phyloP scores from a whole-genome alignment of 2,888 invertebrate genomes.

The Noctua comes region DNA sequence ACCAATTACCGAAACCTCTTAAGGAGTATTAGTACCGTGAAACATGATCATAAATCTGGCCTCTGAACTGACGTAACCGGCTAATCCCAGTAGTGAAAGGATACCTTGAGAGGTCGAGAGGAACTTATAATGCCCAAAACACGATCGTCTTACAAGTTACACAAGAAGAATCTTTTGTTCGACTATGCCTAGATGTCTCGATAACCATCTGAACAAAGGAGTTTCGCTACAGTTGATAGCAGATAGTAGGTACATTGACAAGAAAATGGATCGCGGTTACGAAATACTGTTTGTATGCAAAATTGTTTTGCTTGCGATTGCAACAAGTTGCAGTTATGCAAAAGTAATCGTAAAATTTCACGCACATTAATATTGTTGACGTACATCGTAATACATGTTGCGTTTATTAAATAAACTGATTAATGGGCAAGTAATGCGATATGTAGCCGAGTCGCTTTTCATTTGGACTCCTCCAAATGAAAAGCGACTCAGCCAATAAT shows the following conservation, averaged over 20 bases:
- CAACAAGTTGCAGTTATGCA: conserved; percentile 20
- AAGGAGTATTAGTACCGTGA: conserved; percentile 33
- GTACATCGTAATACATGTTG: not conserved
- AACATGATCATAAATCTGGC: conserved; percentile 58
- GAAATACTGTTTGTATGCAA: conserved; percentile 55
- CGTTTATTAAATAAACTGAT: conserved; percentile 28
- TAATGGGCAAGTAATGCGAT: conserved; percentile 12
- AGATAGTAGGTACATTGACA: conserved; percentile 56
- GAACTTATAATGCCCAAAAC: conserved; percentile 74
- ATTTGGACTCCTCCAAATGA: too few species aligned
- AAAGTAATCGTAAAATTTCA: conserved; percentile 35
- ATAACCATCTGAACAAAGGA: conserved; percentile 64
- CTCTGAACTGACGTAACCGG: conserved; percentile 64
- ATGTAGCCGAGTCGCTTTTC: not conserved
- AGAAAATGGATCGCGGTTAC: conserved; percentile 67
- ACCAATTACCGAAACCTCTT: conserved; percentile 46
- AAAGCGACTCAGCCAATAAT: not conserved
- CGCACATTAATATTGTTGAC: conserved; percentile 29
- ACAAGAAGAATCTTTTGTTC: conserved; percentile 68
- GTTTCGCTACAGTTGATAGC: conserved; percentile 46
- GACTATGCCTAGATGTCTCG: conserved; percentile 62
- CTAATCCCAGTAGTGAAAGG: conserved; percentile 74
- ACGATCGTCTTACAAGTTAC: conserved; percentile 67
- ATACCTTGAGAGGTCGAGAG: conserved; percentile 69
- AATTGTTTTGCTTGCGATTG: conserved; percentile 47